Evolutionary conservation across 2,113 vertebrate species (phyloP).

Genomic region (Pluvianellus socialis): DNA sequence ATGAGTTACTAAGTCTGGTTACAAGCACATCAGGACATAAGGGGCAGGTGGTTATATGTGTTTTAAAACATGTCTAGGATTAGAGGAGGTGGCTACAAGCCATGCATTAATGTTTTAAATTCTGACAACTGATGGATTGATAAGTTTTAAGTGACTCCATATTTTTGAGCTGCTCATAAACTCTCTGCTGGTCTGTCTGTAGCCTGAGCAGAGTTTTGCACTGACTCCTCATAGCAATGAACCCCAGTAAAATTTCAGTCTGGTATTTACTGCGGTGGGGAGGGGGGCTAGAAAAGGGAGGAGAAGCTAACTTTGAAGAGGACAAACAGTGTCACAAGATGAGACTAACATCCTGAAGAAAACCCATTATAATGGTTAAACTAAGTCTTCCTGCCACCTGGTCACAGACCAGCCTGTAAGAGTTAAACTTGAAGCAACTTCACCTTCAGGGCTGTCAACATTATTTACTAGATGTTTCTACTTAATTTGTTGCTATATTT

Average conservation of each 20-base stretch:
- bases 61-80: background rate
- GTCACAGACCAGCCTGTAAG: background rate
- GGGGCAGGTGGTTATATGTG: background rate
- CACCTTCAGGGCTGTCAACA: background rate
- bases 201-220: background rate
- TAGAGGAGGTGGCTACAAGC: background rate
- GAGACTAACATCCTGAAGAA: background rate
- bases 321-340: background rate
- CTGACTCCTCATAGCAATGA: background rate
- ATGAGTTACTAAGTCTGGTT: background rate
- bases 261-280: too few species aligned
- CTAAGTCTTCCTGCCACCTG: background rate
- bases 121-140: background rate
- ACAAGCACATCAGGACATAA: background rate
- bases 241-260: background rate
- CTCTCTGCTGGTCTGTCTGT: background rate
- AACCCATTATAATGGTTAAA: background rate
- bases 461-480: constrained; percentile 3
- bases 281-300: background rate
- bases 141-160: background rate
- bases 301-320: background rate
- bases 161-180: background rate
- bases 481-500: constrained; percentile 46
- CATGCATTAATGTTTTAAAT: background rate
- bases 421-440: background rate